Evolutionary conservation across 2,888 invertebrate species (phyloP), one percentile per base, ranked within the genome.

Genomic region (Prosapia bicincta): DNA sequence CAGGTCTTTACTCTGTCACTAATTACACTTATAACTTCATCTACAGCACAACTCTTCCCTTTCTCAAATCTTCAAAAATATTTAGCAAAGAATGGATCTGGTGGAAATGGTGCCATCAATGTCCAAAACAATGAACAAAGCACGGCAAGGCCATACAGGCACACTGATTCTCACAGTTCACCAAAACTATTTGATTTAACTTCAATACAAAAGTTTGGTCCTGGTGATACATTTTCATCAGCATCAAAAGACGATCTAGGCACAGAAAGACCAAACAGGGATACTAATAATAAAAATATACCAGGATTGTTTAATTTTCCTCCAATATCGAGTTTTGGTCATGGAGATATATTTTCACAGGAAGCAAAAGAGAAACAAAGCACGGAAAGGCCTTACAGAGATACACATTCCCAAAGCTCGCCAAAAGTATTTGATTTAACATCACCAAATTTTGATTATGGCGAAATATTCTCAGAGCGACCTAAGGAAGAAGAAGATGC

Each of bases 51-150:
- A 66, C 26, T 76, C 6, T 76, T 76, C 67, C 76, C 76, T 10
- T 76, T 72, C 66, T 76, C 76, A 20, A 76, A 76, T 66, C 68
- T 76, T 13, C 72, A 69, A 24, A 70, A 73, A n/a, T 76, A 74
- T 38, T 28, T 30, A 30, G 30, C 76, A n/a, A 76, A 73, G 67
- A 66, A 65, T 24, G 26, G 23, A 32, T 28, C 54, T 0, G 71
- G 66, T 30, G 65, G 32, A 5, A 65, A 26, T 24, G 72, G 28
- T 1, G 30, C 66, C 54, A 24, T 30, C n/a, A 26, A 54, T 3
- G 20, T 20, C 54, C 20, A 10, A 20, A 54, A 54, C 7, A 23
- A 69, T 24, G 30, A 32, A 70, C 13, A n/a, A 73, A 28, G 20
- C 26, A 25, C 13, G 10, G 66, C 23, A 38, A 25, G 70, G 68